A percentile compares a stretch with the other conserved stretches of the same genome.
Conservation (phyloP, 2,888 invertebrate species). For the Oeneis ivallda region DNA sequence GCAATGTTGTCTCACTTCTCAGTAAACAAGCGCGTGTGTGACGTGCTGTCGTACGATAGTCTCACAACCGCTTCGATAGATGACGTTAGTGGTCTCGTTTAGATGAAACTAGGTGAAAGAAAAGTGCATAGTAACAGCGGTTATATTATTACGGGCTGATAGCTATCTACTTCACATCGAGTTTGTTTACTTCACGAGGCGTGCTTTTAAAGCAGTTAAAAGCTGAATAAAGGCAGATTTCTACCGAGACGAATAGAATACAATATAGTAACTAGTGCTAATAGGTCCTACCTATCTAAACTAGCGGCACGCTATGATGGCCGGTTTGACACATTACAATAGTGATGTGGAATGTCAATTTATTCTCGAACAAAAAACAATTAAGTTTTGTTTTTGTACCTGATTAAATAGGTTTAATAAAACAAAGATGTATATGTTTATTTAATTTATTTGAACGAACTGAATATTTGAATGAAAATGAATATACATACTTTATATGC, state of each 20-base stretch:
- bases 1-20: neutral
- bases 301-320: too few species aligned
- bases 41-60: conserved; percentile 39
- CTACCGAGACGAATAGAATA: neutral
- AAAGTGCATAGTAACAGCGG: conserved; percentile 13
- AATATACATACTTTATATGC: too few species aligned
- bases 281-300: too few species aligned
- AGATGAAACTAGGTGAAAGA: neutral
- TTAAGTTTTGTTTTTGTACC: too few species aligned
- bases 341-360: too few species aligned
- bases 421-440: too few species aligned
- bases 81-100: conserved; percentile 48
- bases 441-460: too few species aligned
- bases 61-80: conserved; percentile 43
- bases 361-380: too few species aligned
- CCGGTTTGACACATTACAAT: too few species aligned
- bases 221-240: neutral
- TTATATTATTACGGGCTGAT: neutral
- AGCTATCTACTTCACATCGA: neutral
- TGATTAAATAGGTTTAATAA: too few species aligned
- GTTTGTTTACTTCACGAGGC: conserved; percentile 13
- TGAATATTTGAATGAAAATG: too few species aligned
- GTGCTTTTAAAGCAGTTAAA: conserved; percentile 8
- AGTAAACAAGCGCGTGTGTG: conserved; percentile 13
- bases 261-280: too few species aligned